Evolutionary conservation across 2,888 invertebrate genomes (phyloP), one percentile per base, ranked within the genome.

Genomic region (Agonopterix alstromeriana): DNA sequence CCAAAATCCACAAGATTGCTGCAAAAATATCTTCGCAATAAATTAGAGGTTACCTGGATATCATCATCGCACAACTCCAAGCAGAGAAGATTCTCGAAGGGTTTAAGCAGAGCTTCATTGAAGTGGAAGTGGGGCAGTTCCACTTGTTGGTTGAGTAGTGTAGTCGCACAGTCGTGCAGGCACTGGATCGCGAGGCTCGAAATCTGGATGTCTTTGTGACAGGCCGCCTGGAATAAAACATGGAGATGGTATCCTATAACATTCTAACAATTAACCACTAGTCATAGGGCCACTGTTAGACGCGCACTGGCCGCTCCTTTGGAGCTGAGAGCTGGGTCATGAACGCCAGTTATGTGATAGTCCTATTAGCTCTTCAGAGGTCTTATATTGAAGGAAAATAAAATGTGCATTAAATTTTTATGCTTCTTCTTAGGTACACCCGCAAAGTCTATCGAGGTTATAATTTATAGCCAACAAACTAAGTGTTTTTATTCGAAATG

Each of bases 71-170:
- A 98, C 8, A 97, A 90, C 72, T 98, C 98, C 66, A 98, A 91
- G 73, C 97, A 98, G 0, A 98, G 88, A 41, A 98, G 91, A 72
- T 97, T 98, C 81, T 98, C 98, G 73, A 98, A 98, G 0, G 98
- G 98, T 70, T 98, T 98, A 60, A 98, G 93, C 8, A 98, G 88
- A 0, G 97, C 96, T 77, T 98, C 98, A 73, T 98, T 97, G 76
- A 98, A 97, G 74, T 98, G 98, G 80, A 98, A 98, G 80, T 98
- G 96, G 0, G 97, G 94, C 54, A 97, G 78, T 73, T 98, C 98
- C 0, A 94, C 92, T 74, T 96, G 96, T 67, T 95, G 95, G 63
- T 95, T 95, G 45, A 98, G 83, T 11, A 98, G 81, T 0, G 96
- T 94, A 1, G 95, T 96, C 45, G 98, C 95, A 12, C 96, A 94